Conservation (phyloP, 2,888 invertebrate species). For the Hypselothyrea guttata region DNA sequence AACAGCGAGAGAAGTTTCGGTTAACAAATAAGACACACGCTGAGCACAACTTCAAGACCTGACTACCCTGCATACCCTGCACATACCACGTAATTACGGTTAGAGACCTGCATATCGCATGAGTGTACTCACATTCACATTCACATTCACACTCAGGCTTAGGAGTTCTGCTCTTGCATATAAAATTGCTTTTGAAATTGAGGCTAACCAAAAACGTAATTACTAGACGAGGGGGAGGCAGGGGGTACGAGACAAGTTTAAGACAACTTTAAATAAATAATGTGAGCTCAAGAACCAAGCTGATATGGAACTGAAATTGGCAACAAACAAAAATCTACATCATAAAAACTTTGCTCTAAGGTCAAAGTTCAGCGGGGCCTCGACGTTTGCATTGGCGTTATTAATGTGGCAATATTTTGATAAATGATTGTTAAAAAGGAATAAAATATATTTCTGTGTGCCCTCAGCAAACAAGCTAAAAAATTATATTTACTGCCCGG, state of each 20-base stretch:
- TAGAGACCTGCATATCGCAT: constrained; percentile 12
- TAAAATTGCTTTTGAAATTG: constrained; percentile 25
- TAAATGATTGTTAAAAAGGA: constrained; percentile 50
- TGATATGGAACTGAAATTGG: too few relatives aligned
- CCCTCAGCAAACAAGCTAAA: background rate
- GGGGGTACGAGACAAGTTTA: background rate
- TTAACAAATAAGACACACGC: constrained; percentile 63
- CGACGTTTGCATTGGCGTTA: constrained; percentile 37
- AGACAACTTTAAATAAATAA: constrained; percentile 34
- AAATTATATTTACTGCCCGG: background rate
- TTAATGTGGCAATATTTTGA: constrained; percentile 68
- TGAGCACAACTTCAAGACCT: constrained; percentile 17
- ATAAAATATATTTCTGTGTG: background rate
- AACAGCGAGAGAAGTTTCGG: constrained; percentile 65
- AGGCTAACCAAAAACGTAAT: constrained; percentile 20
- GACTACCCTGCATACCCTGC: background rate
- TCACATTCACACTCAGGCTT: constrained; percentile 12
- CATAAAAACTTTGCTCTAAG: constrained; percentile 12
- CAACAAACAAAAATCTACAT: background rate
- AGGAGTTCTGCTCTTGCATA: constrained; percentile 20
- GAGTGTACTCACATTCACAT: constrained; percentile 8
- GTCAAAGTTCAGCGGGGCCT: constrained; percentile 22
- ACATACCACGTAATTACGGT: constrained; percentile 44
- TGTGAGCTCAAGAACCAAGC: too few relatives aligned
- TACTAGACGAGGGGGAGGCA: background rate